A percentile compares a stretch with the other conserved stretches of the same genome.
Evolutionary conservation across 2,113 vertebrate species (phyloP).

Genomic region (Gila orcuttii): DNA sequence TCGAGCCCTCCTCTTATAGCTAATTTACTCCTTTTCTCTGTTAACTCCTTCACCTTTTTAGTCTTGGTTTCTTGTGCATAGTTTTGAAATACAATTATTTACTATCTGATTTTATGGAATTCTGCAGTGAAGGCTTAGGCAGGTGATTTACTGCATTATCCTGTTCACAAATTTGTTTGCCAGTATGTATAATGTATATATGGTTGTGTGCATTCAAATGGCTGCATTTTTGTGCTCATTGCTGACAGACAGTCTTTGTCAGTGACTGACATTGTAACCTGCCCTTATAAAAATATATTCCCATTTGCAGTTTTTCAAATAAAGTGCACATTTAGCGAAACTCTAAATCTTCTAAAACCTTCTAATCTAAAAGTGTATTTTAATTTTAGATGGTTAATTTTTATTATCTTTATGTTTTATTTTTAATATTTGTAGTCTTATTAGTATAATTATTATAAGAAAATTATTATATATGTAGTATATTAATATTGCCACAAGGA

Average conservation of each 20-base stretch:
- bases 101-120: background rate
- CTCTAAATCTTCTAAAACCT: background rate
- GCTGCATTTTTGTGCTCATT: slow-evolving; percentile 11
- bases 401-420: background rate
- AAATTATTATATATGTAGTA: no score
- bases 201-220: background rate
- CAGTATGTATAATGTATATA: background rate
- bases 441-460: no score
- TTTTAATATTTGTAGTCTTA: background rate
- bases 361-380: background rate
- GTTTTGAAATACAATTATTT: background rate
- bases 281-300: background rate
- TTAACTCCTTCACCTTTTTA: background rate
- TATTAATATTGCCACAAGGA: background rate
- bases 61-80: background rate
- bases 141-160: background rate
- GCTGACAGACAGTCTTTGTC: slow-evolving; percentile 8
- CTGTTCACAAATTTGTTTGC: background rate
- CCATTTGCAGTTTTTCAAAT: background rate
- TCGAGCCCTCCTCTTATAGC: background rate
- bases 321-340: background rate
- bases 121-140: background rate
- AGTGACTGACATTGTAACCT: slow-evolving; percentile 17
- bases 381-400: background rate
- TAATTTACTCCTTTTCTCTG: background rate